These are phyloP conservation scores for Scomber scombrus DNA, from an alignment of 2,113 vertebrate species.

Conservation along the genomic window DNA sequence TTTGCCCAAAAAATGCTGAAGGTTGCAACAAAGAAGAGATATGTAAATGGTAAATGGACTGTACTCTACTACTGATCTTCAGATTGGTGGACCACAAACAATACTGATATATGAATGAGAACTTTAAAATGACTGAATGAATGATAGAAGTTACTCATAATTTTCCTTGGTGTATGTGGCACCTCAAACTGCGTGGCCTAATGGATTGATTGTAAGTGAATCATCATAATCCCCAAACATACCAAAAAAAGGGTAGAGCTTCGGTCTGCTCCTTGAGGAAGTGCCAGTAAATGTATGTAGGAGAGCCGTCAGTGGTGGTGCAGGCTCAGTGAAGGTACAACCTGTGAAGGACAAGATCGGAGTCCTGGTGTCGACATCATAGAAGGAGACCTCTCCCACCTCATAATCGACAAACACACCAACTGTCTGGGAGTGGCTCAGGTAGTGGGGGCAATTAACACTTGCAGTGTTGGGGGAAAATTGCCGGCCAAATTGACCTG, in stretches of 20 bases:
- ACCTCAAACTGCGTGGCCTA: neutral
- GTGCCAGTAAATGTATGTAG: neutral
- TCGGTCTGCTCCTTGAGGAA: neutral
- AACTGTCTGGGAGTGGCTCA: neutral
- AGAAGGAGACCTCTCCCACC: conserved; percentile 57
- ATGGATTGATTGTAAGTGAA: conserved; percentile 25
- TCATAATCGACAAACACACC: conserved; percentile 65
- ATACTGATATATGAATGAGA: neutral
- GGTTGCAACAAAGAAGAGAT: no score
- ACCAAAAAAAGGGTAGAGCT: conserved; percentile 51
- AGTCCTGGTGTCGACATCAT: conserved; percentile 28
- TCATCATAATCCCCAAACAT: neutral
- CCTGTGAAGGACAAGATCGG: conserved; percentile 30
- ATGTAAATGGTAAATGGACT: no score
- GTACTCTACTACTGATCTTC: no score
- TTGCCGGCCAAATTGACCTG: accelerated
- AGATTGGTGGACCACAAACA: neutral
- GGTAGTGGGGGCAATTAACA: accelerated
- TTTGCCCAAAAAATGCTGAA: no score
- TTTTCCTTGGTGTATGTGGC: neutral
- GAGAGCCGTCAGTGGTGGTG: neutral
- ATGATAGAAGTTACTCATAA: neutral
- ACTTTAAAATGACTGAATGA: neutral
- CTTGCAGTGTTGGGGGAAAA: accelerated
- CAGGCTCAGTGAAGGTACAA: conserved; percentile 40